These are phyloP conservation scores for Zosterops lateralis DNA, from an alignment of 2,113 vertebrate species.

Conservation along the genomic window DNA sequence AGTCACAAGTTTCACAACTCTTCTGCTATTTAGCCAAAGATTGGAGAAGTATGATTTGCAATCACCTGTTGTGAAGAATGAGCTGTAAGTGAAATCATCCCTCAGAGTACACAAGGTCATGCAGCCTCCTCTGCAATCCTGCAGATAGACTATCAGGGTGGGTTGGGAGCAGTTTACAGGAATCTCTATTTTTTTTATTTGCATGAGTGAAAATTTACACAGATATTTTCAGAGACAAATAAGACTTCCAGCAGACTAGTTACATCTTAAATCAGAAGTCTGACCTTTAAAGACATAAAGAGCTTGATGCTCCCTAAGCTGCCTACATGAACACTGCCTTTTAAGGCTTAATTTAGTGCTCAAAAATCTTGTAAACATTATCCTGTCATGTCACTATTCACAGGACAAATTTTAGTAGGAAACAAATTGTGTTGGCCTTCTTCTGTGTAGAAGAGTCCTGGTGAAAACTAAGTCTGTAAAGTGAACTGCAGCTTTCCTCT, in stretches of 20 bases:
- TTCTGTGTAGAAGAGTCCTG: neutral
- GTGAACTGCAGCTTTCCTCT: neutral
- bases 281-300: conserved; percentile 15
- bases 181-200: neutral
- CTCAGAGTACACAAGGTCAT: neutral
- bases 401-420: neutral
- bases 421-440: neutral
- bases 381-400: neutral
- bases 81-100: conserved; percentile 40
- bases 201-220: neutral
- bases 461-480: neutral
- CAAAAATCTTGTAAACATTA: neutral
- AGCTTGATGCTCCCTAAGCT: neutral
- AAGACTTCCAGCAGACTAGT: neutral
- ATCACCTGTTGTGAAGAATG: conserved; percentile 13
- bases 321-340: neutral
- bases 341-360: neutral
- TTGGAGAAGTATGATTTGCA: neutral
- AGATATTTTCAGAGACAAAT: conserved; percentile 36
- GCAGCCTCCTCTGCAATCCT: neutral
- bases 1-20: neutral
- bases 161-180: neutral
- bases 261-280: neutral
- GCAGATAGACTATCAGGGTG: neutral
- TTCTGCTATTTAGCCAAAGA: neutral